Base-by-base conservation (phyloP, 1,140 invertebrate species). In the Ylistrum balloti region DNA sequence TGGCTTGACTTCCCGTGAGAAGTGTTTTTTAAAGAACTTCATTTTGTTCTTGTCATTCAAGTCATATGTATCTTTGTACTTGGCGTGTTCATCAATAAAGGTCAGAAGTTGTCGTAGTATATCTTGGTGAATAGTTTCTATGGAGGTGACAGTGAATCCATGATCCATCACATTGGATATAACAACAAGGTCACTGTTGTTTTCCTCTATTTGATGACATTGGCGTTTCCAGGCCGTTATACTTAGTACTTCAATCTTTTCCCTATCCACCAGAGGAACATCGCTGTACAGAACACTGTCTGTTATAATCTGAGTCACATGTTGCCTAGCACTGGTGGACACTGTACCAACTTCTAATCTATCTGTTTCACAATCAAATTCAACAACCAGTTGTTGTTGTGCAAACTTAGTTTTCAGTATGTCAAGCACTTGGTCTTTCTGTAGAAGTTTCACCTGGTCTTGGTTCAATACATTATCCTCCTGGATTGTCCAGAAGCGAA, bases 1-100 rank as follows among this genome's bases (percentile, higher is more conserved):
- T 28, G 35, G 28, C 28, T 86, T 38, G 35, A 89, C 15, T 38
- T 86, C 56, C 28, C 34, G 33, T 38, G 33, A 28, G 41, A 38
- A 89, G 32, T 89, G 41, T 41, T 89, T 89, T 86, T n/a, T n/a
- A 86, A 86, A 45, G 41, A 89, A 89, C 45, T 86, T 89, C 34
- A 35, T 86, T 33, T 38, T 33, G 9, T 38, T 38, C 33, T 86
- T 85, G 41, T 86, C 88, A 13, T 86, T 38, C 0, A 89, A 86
- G 22, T 86, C 88, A 34, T 86, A 85, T 33, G 33, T 86, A 33
- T 89, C 88, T 22, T n/a, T 33, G 38, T 86, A 89, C 22, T 38
- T 89, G 35, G 88, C 85, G 33, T 89, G 35, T 17, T 89, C 88
- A 15, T 45, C 38, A 0, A 86, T 89, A 33, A 89, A 89, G 11